These are phyloP conservation scores for Amphiura filiformis DNA, from an alignment of 35 echinoderm and acorn worm species.

Conservation along the genomic window DNA sequence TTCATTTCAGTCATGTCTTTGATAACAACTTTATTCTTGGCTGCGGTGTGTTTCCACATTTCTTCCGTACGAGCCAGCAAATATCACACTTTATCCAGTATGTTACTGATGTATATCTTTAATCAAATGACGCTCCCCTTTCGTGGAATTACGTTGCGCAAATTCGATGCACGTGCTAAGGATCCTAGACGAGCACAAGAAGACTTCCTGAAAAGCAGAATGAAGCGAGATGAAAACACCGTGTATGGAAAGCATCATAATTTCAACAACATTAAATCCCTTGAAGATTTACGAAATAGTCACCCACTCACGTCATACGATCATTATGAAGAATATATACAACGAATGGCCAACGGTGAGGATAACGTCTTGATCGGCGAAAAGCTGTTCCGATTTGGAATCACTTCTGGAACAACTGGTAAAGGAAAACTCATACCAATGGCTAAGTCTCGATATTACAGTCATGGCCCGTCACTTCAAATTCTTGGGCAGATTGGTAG, in stretches of 20 bases:
- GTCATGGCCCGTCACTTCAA: neutral
- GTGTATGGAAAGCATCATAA: constrained; percentile 38
- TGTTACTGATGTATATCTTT: neutral
- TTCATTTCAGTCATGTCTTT: neutral
- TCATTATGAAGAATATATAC: constrained; percentile 59
- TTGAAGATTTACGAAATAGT: constrained; percentile 42
- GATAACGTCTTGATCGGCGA: constrained; percentile 49
- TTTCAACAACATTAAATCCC: constrained; percentile 28
- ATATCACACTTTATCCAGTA: neutral
- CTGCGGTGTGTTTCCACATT: constrained; percentile 5
- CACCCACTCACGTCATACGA: constrained; percentile 71
- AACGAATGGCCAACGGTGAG: constrained; percentile 57
- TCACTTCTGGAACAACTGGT: constrained; percentile 78
- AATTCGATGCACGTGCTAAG: neutral
- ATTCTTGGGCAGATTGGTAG: neutral
- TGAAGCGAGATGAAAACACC: constrained; percentile 32
- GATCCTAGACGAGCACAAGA: constrained; percentile 44
- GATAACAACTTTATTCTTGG: neutral
- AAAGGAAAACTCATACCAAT: constrained; percentile 48
- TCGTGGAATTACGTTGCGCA: neutral
- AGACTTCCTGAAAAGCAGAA: constrained; percentile 16
- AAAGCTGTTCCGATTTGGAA: constrained; percentile 17
- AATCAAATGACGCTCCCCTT: neutral
- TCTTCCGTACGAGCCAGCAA: neutral
- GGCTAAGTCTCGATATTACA: too few species aligned